Percentiles rank a stretch among this genome's conserved stretches.
phyloP scores from a whole-genome alignment of 2,113 vertebrate species.

The Nanger granti region DNA sequence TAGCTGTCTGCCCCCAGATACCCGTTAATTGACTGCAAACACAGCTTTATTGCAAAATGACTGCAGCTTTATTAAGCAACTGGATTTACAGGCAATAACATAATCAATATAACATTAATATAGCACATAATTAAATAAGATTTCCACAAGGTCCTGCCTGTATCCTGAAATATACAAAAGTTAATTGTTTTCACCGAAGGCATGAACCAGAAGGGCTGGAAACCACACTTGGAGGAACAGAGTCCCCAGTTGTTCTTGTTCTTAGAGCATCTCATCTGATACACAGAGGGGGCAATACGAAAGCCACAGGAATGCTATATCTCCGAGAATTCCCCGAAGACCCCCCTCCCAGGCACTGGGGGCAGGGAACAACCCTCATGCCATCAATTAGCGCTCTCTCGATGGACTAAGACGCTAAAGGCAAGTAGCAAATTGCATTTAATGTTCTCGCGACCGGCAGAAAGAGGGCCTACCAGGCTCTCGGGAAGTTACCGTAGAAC shows the following conservation, averaged over 20 bases:
- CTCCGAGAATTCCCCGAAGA: background rate
- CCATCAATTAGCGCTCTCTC: background rate
- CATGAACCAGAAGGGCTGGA: background rate
- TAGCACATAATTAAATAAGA: conserved; percentile 77
- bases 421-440: background rate
- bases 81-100: conserved; percentile 79
- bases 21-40: conserved; percentile 75
- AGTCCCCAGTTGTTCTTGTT: background rate
- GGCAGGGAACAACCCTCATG: accelerated
- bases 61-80: conserved; percentile 79
- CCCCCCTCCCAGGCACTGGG: background rate
- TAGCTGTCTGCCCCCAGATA: conserved; percentile 66
- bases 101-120: conserved; percentile 82
- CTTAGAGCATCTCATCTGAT: background rate
- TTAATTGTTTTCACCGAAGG: conserved; percentile 55
- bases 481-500: background rate
- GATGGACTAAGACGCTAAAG: background rate
- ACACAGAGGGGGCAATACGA: background rate
- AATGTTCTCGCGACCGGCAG: background rate
- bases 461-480: background rate
- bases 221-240: conserved; percentile 6
- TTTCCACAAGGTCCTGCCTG: conserved; percentile 72
- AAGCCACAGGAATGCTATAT: background rate
- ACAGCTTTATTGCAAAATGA: conserved; percentile 76
- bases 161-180: conserved; percentile 67